Evolutionary conservation across 2,888 invertebrate species (phyloP).

Genomic region (Disparrhopalites patrizii): DNA sequence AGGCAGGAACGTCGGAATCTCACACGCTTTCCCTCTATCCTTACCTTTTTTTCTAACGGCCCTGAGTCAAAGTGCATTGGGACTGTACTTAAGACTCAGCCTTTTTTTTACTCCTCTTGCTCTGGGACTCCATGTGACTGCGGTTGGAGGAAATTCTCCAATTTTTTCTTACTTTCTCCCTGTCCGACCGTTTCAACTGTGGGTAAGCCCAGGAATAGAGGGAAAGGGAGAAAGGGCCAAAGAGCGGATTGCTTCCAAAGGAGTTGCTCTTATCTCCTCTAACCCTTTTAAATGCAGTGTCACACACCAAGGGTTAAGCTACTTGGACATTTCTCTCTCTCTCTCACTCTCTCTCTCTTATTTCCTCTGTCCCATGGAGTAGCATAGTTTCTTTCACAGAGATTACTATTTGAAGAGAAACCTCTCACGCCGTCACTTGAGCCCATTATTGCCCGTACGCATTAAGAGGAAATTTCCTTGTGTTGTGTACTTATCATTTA

Average conservation of each 20-base stretch:
- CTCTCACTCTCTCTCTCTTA: slow-evolving; percentile 12
- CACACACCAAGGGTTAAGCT: neutral
- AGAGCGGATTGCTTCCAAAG: slow-evolving; percentile 22
- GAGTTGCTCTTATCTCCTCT: slow-evolving; percentile 30
- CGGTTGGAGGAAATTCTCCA: neutral
- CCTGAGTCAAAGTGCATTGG: no score
- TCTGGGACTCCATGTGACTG: neutral
- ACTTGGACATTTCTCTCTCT: slow-evolving; percentile 20
- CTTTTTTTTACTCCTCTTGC: neutral
- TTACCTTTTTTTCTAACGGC: no score
- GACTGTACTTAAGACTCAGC: neutral
- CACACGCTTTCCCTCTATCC: neutral
- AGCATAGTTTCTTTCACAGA: no score
- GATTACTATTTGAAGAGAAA: no score
- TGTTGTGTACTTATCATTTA: no score
- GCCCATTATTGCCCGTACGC: no score
- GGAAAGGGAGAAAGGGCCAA: neutral
- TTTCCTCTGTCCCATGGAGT: no score
- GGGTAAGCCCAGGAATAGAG: neutral
- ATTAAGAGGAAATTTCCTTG: no score
- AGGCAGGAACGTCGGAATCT: slow-evolving; percentile 2
- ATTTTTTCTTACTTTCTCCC: neutral
- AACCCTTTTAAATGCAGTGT: neutral
- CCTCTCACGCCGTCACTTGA: no score
- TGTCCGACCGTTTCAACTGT: neutral